phyloP scores from a whole-genome alignment of 2,113 vertebrate genomes.

The Ramphastos sulfuratus region DNA sequence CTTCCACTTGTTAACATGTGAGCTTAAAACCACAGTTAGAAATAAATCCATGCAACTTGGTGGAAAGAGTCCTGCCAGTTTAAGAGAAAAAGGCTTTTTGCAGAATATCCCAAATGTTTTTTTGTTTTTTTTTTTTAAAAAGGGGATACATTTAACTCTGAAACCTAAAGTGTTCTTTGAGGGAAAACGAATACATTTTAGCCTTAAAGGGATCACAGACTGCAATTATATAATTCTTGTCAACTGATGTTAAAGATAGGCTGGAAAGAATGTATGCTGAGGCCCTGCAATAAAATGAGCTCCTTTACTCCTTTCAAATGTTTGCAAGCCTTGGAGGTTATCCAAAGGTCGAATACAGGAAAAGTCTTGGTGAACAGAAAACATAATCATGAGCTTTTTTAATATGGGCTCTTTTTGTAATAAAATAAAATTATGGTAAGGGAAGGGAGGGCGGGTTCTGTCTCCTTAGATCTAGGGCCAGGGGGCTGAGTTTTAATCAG shows the following conservation, averaged over 20 bases:
- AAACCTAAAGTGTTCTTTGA: constrained; percentile 85
- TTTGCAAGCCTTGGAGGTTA: constrained; percentile 82
- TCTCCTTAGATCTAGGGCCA: constrained; percentile 69
- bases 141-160: constrained; percentile 55
- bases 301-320: constrained; percentile 82
- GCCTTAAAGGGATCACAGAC: constrained; percentile 87
- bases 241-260: constrained; percentile 87
- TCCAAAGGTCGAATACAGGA: constrained; percentile 82
- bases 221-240: constrained; percentile 96
- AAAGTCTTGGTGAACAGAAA: constrained; percentile 80
- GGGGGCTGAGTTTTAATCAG: constrained; percentile 72
- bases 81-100: constrained; percentile 43
- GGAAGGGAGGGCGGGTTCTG: constrained; percentile 51
- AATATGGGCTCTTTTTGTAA: constrained; percentile 70
- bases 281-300: constrained; percentile 80
- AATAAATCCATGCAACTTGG: constrained; percentile 28
- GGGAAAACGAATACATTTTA: constrained; percentile 81
- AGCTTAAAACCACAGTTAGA: constrained; percentile 54
- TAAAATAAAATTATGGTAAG: constrained; percentile 76
- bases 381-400: constrained; percentile 81
- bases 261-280: constrained; percentile 81
- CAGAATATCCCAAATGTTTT: constrained; percentile 36
- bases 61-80: constrained; percentile 33
- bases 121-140: no score
- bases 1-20: constrained; percentile 57